Conservation (phyloP, 2,797 vertebrate species). For the Periparus ater region DNA sequence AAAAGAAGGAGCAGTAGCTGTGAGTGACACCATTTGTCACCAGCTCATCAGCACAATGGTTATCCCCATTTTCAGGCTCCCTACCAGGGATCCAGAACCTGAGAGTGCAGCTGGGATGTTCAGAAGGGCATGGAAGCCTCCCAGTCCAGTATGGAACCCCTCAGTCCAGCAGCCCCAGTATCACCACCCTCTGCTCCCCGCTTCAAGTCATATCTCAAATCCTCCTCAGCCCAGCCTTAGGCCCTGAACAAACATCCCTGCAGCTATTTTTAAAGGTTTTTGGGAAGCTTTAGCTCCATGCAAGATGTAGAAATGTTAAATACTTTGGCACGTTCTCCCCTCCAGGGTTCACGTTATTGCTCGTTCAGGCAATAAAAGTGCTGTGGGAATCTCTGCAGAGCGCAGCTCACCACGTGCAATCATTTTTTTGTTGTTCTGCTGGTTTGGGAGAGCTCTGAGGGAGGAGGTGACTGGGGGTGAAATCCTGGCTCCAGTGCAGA, state of each 20-base stretch:
- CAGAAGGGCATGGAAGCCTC: background rate
- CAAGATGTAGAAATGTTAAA: constrained; percentile 31
- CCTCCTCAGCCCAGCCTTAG: background rate
- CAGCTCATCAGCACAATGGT: background rate
- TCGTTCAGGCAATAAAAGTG: constrained; percentile 8
- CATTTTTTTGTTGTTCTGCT: background rate
- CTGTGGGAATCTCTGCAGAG: constrained; percentile 17
- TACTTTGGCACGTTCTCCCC: constrained; percentile 51
- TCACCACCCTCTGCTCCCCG: background rate
- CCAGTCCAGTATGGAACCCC: background rate
- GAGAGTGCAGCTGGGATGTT: fast-evolving
- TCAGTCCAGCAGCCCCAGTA: background rate
- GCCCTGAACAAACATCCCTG: constrained; percentile 2
- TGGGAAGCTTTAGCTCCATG: constrained; percentile 17
- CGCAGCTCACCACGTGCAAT: background rate
- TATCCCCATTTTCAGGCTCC: no score
- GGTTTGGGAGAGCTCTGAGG: background rate
- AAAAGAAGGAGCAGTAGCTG: fast-evolving
- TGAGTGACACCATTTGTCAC: fast-evolving
- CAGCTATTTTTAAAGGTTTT: constrained; percentile 51
- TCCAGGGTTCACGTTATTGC: constrained; percentile 56
- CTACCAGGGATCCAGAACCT: fast-evolving
- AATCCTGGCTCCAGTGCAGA: background rate
- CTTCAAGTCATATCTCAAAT: background rate
- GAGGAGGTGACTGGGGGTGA: background rate